phyloP scores from a whole-genome alignment of 1,140 invertebrate species.

The Helicoverpa armigera region DNA sequence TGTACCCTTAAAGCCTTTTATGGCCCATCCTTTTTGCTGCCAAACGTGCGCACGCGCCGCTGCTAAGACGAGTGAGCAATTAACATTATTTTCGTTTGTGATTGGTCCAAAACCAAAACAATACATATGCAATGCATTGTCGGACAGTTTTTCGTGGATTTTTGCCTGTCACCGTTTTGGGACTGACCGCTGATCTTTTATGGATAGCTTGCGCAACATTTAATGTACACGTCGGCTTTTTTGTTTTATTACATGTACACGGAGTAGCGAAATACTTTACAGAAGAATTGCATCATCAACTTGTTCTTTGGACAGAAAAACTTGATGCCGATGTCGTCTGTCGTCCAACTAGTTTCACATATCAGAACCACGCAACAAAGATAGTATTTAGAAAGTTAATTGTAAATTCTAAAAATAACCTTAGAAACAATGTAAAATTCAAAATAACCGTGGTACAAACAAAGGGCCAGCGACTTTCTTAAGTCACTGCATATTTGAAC shows the following conservation, averaged over 20 bases:
- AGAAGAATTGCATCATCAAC: constrained; percentile 43
- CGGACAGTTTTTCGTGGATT: constrained; percentile 36
- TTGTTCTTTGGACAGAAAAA: constrained; percentile 20
- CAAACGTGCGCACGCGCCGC: constrained; percentile 62
- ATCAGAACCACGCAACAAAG: background rate
- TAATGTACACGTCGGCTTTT: constrained; percentile 15
- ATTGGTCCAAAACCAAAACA: constrained; percentile 29
- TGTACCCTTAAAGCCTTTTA: constrained; percentile 60
- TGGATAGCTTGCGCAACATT: constrained; percentile 43
- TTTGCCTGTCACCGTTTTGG: constrained; percentile 39
- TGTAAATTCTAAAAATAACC: constrained; percentile 12
- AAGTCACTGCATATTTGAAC: constrained; percentile 44
- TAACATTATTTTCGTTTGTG: constrained; percentile 63
- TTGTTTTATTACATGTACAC: constrained; percentile 37
- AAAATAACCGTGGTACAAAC: constrained; percentile 10
- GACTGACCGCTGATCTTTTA: constrained; percentile 36
- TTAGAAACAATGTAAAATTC: constrained; percentile 41
- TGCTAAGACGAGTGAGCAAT: constrained; percentile 66
- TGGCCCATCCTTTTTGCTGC: constrained; percentile 53
- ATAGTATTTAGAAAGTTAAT: constrained; percentile 19
- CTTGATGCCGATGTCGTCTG: background rate
- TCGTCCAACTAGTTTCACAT: constrained; percentile 9
- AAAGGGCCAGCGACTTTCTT: constrained; percentile 48
- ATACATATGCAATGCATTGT: constrained; percentile 33
- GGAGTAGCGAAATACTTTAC: constrained; percentile 36